These are phyloP conservation scores for Netta rufina DNA, from an alignment of 2,797 vertebrate genomes.

Conservation along the genomic window DNA sequence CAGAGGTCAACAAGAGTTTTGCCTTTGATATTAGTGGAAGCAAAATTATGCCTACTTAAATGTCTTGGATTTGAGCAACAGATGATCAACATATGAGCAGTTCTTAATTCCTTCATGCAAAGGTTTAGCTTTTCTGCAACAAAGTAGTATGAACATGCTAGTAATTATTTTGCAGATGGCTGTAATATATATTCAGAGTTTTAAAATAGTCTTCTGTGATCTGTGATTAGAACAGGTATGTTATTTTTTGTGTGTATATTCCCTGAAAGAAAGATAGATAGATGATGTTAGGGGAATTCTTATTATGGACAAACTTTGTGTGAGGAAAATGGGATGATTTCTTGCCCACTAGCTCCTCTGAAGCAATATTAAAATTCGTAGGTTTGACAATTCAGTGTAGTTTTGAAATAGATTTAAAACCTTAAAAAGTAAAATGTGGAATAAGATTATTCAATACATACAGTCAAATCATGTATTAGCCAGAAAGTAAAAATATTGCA, in stretches of 20 bases:
- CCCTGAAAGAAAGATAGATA: background rate
- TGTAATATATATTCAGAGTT: background rate
- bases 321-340: background rate
- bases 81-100: background rate
- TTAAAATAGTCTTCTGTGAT: background rate
- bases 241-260: background rate
- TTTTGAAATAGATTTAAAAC: background rate
- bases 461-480: background rate
- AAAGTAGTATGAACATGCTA: slow-evolving; percentile 26
- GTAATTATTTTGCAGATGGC: background rate
- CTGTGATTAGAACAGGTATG: background rate
- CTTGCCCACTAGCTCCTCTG: background rate
- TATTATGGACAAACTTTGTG: background rate
- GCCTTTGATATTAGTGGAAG: background rate
- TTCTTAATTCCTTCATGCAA: slow-evolving; percentile 32
- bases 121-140: slow-evolving; percentile 21
- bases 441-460: background rate
- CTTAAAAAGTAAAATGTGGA: background rate
- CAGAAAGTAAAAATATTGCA: background rate
- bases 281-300: background rate
- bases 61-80: slow-evolving; percentile 11
- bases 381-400: background rate
- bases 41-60: background rate
- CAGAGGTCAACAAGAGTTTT: background rate
- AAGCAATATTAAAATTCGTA: background rate